Base-by-base conservation (phyloP, 30 jellyfish, hydroid and myxozoan species). In the Pelagia noctiluca region DNA sequence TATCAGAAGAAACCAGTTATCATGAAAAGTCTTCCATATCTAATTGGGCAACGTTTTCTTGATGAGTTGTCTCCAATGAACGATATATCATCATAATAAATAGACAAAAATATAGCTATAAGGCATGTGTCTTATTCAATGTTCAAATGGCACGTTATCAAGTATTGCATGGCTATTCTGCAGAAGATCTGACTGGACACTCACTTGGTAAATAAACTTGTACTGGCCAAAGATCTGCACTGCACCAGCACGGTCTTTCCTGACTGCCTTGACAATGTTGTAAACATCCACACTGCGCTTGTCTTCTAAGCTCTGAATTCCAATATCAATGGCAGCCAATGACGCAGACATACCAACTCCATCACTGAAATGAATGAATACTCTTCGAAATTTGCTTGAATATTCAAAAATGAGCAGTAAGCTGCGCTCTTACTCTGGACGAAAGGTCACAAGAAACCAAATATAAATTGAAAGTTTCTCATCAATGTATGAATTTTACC, bases 231-330 rank as follows among this genome's bases (percentile, higher is more conserved):
- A 66, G 34, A 24, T 75, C 31, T 91, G 93, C 7, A 91, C 85
- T 18, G 98, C 96, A 3, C 96, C 98, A 46, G 98, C 98, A 61
- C 90, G 42, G 79, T 91, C 98, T 11, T 84, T 78, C 34, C 98
- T 48, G 75, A 91, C 0, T 46, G 61, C 72, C 33, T 73, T 71
- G 26, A 78, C 98, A 1, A 85, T 50, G 73, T 81, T 68, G 82
- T 65, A 67, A 13, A 91, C 76, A 61, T 84, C 90, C 30, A 84
- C 90, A n/a, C 65, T 47, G 67, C 50, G 60, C 11, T 52, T 52
- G 30, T 77, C 83, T 23, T 85, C 76, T 54, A 84, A 52, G 36
- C 82, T 63, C 49, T 72, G 67, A 18, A 91, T 72, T 67, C 96
- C 96, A 46, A 31, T 77, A 11, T 80, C 88, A 30, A 85, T 79